Evolutionary conservation across 2,113 vertebrate species (phyloP), one percentile per base, ranked within the genome.

Genomic region (Greenwoodochromis staneri): DNA sequence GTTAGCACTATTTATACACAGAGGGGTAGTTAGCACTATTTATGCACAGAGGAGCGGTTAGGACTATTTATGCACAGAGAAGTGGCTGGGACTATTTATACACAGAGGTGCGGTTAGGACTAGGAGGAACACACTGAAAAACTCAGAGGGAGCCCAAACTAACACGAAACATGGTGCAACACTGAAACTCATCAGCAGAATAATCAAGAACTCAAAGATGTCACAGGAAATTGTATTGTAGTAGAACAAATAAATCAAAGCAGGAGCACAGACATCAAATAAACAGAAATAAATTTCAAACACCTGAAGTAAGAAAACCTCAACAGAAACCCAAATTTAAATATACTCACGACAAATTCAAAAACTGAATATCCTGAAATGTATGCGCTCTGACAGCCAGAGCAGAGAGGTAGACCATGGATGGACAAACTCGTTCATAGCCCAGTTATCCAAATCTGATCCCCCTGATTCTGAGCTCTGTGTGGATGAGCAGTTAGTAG

Each of bases 11-110:
- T 51, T 51, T 9, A 49, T 51, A 5, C 17, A 51, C 47, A 51
- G 17, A 49, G 17, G 8, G 3, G 47, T 9, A 5, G 47, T n/a
- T 53, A 10, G 49, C 2, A 13, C 53, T 55, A 24, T 55, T 55
- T 55, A 27, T 24, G 0, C 21, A 13, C 53, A 55, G 53, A 24
- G 6, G 6, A 2, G n/a, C 0, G 0, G n/a, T 55, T 55, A 13
- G 53, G 2, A 54, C n/a, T 55, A 55, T 55, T 55, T 55, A 55
- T 14, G 21, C 12, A 55, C 54, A 55, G 54, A 55, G 21, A 27
- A 27, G 8, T 36, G 34, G 34, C 8, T 36, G 8, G 24, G 55
- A 57, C 24, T 57, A 57, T 57, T 57, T 57, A 57, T 57, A 10
- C 57, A 34, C 29, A 34, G 57, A 34, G 9, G 16, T 7, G 29